Conservation (phyloP, 2,888 invertebrate genomes). For the Heterodera filipjevi region DNA sequence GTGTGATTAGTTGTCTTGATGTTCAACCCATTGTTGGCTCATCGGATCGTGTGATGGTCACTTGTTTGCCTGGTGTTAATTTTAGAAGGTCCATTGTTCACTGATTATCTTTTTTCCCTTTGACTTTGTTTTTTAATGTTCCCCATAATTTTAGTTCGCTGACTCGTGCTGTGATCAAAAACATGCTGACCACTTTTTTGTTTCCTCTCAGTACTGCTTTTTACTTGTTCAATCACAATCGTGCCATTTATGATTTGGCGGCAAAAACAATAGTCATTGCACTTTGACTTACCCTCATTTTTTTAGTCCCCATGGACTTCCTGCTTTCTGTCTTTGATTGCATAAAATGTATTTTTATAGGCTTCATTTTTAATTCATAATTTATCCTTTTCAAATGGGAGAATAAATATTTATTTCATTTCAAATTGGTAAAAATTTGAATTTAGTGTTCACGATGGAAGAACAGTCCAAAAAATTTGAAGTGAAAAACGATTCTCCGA, state of each 20-base stretch:
- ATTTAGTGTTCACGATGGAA: too few species aligned
- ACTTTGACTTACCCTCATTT: too few species aligned
- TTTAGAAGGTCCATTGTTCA: too few species aligned
- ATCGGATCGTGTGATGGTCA: conserved; percentile 44
- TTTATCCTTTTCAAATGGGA: too few species aligned
- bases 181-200: conserved; percentile 57
- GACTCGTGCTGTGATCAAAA: conserved; percentile 58
- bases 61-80: conserved; percentile 38
- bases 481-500: background rate
- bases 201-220: conserved; percentile 59
- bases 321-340: too few species aligned
- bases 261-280: conserved; percentile 56
- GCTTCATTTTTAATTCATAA: too few species aligned
- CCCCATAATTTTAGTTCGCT: conserved; percentile 55
- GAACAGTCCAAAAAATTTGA: background rate
- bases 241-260: conserved; percentile 58
- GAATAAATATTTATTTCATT: background rate
- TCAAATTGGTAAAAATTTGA: too few species aligned
- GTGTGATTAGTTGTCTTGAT: conserved; percentile 51
- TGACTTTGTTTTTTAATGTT: background rate
- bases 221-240: conserved; percentile 54
- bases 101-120: too few species aligned
- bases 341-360: too few species aligned
- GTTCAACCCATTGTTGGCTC: conserved; percentile 42
- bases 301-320: too few species aligned